Conservation (phyloP, 2,888 invertebrate genomes). For the Aporophyla lueneburgensis region DNA sequence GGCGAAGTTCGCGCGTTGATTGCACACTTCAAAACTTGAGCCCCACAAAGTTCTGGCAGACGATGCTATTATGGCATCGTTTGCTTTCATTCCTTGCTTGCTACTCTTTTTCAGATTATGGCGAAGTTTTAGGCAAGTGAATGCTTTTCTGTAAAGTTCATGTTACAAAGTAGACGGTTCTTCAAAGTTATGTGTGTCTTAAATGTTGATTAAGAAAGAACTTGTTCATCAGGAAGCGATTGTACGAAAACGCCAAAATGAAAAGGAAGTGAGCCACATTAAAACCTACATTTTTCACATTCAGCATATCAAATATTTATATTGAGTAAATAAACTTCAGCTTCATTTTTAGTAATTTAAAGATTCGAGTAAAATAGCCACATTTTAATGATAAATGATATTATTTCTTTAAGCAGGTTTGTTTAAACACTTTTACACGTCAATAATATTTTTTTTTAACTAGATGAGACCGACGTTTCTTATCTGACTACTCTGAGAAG, state of each 20-base stretch:
- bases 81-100: conserved; percentile 40
- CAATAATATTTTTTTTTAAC: too few relatives aligned
- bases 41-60: conserved; percentile 33
- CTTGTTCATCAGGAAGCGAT: too few relatives aligned
- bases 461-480: too few relatives aligned
- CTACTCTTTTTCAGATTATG: conserved; percentile 36
- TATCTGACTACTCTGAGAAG: too few relatives aligned
- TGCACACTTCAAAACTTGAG: conserved; percentile 51
- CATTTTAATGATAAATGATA: too few relatives aligned
- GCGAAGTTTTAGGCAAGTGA: conserved; percentile 17
- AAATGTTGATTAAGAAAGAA: not conserved
- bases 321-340: too few relatives aligned
- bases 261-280: not conserved
- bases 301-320: too few relatives aligned
- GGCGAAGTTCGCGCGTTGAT: conserved; percentile 49
- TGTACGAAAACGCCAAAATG: not conserved
- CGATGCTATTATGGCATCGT: conserved; percentile 45
- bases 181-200: not conserved
- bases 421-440: too few relatives aligned
- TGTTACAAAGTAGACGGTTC: not conserved
- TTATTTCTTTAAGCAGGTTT: too few relatives aligned
- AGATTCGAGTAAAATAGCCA: too few relatives aligned
- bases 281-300: not conserved
- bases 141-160: not conserved
- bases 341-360: too few relatives aligned